Evolutionary conservation across 2,888 invertebrate species (phyloP), one percentile per base, ranked within the genome.

Genomic region (Amiota mariae): DNA sequence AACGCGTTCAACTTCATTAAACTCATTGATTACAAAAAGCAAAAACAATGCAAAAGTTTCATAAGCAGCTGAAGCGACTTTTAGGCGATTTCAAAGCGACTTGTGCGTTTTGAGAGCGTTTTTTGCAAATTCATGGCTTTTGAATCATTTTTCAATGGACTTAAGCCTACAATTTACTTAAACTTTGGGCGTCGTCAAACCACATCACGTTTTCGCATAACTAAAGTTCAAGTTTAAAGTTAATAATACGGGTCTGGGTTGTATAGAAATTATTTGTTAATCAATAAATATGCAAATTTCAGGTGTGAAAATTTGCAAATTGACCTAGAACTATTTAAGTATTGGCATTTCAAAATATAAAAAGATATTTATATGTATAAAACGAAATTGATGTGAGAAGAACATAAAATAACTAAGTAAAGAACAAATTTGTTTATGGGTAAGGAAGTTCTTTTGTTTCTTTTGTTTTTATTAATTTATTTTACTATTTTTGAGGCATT

Each of bases 291-390:
- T 66, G 66, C 49, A 66, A 66, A 66, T 66, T 66, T 15, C 49
- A 66, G 66, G 49, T 66, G 66, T 66, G 66, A 66, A 66, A 66
- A 46, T 18, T 48, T 66, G 49, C 20, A 20, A 36, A 15, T 20
- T 66, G 66, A 66, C 66, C 66, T 66, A 66, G 66, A 66, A 66
- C 49, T 66, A 66, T 66, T 66, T 47, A 15, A 11, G 59, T 20
- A 12, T 59, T 59, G 15, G 20, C 59, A 8, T 59, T 12, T 15
- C 10, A 18, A 66, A 48, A 15, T 24, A 24, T n/a, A 47, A 8
- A 36, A 46, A 63, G 47, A 46, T 46, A 46, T n/a, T n/a, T 4
- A 46, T 1, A 36, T 13, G 13, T 47, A 64, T 47, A 64, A 66
- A 48, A 10, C 9, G 12, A 46, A 18, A 66, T n/a, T 59, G 20